phyloP scores from a whole-genome alignment of 2,797 vertebrate genomes.

The Clarias platycephalus region DNA sequence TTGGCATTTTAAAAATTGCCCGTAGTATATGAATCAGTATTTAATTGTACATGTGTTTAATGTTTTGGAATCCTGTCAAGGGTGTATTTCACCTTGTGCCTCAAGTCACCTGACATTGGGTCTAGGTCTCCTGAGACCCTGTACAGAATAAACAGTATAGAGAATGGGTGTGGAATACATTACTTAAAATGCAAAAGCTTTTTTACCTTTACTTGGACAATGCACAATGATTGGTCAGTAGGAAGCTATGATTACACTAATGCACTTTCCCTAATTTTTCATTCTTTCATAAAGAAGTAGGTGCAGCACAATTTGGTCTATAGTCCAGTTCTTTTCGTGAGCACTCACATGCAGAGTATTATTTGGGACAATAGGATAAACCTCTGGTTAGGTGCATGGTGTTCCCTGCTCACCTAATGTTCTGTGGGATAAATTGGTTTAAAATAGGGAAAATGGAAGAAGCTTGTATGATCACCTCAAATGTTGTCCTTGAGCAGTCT shows the following conservation, averaged over 20 bases:
- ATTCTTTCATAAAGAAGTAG: neutral
- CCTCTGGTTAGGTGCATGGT: neutral
- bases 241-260: neutral
- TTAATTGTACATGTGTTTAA: too few relatives aligned
- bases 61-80: too few relatives aligned
- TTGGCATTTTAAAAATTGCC: too few relatives aligned
- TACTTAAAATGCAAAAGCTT: too few relatives aligned
- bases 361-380: neutral
- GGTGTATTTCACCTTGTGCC: too few relatives aligned
- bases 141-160: too few relatives aligned
- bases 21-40: too few relatives aligned
- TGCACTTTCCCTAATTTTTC: neutral
- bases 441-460: slow-evolving; percentile 29
- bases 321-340: neutral
- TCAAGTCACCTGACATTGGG: too few relatives aligned
- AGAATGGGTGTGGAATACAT: too few relatives aligned
- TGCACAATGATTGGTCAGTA: slow-evolving; percentile 22
- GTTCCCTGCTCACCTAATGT: neutral
- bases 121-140: too few relatives aligned
- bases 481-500: slow-evolving; percentile 37
- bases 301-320: slow-evolving; percentile 33
- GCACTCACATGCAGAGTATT: slow-evolving; percentile 17
- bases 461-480: slow-evolving; percentile 30
- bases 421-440: slow-evolving; percentile 18
- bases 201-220: neutral